Evolutionary conservation across 2,113 vertebrate genomes (phyloP), one percentile per base, ranked within the genome.

Genomic region (Aspiorhynchus laticeps): DNA sequence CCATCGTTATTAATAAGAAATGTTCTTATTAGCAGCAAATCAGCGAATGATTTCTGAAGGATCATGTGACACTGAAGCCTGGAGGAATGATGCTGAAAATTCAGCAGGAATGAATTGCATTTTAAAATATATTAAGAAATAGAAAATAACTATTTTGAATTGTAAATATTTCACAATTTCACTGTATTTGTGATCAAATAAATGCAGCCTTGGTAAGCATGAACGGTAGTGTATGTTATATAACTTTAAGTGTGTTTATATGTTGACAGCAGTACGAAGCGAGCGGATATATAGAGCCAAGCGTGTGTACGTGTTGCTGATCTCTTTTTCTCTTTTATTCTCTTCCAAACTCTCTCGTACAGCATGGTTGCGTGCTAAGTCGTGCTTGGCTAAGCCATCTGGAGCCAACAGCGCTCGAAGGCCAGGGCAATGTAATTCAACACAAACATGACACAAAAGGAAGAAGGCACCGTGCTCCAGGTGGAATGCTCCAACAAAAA

Each of bases 341-440:
- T 46, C 24, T 51, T 41, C 28, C 48, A 28, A 61, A 51, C 46
- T 63, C 84, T 73, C 61, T 31, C 10, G n/a, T 51, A 59, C 63
- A 7, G 61, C n/a, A 69, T 28, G 51, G 19, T 88, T 85, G 74
- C 56, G 41, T 83, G 88, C 36, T 79, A 86, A 76, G 26, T 79
- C 24, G 11, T 15, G 24, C 80, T 79, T 31, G 76, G 53, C 85
- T 89, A 86, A 88, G 71, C 85, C 63, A 38, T 86, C 82, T 77
- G 77, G 86, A 89, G 75, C 86, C 84, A 15, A 21, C 19, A 26
- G 19, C 28, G 65, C 65, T 88, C 33, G 46, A 84, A 81, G 86
- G 53, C 84, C 79, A 46, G 67, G 36, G 15, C 46, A 3, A 26
- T 56, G 26, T 76, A 89, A 87, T 90, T 69, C 76, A 83, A 90